A percentile compares a stretch with the other conserved stretches of the same genome.
Conservation (phyloP, 2,113 vertebrate genomes). For the Drymodes brunneopygia region DNA sequence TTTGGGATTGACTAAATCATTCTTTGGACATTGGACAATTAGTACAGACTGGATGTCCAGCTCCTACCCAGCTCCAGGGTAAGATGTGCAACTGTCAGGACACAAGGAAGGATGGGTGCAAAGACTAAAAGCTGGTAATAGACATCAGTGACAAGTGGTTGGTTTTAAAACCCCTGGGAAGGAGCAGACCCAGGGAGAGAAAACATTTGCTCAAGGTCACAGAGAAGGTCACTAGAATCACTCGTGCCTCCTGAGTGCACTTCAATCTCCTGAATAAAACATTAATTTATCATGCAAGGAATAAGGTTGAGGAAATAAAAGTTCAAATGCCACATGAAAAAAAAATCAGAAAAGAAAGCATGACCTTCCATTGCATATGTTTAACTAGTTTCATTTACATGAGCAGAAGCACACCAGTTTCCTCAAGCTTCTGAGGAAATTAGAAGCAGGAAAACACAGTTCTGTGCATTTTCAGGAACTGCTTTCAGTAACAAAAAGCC, state of each 20-base stretch:
- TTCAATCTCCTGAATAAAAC: not conserved
- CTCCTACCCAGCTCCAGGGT: not conserved
- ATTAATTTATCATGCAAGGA: not conserved
- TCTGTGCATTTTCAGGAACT: not conserved
- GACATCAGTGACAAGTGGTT: not conserved
- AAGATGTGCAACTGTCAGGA: not conserved
- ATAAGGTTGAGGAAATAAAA: not conserved
- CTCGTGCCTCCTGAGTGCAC: not conserved
- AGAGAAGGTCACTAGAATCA: not conserved
- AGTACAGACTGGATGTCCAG: not conserved
- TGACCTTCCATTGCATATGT: not conserved
- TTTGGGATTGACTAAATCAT: not conserved
- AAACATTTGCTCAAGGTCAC: slow-evolving; percentile 23
- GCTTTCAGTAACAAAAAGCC: not conserved
- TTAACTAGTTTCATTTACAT: not conserved
- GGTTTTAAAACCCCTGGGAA: not conserved
- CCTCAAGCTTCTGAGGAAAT: not conserved
- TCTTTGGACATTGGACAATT: not conserved
- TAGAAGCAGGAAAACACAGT: not conserved
- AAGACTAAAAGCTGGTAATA: not conserved
- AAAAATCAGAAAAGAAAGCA: not conserved
- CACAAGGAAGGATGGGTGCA: not conserved
- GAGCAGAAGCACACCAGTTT: not conserved
- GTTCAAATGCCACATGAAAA: not conserved
- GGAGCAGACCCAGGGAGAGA: not conserved